phyloP scores from a whole-genome alignment of 2,888 invertebrate species.

The Tethea ocularis region DNA sequence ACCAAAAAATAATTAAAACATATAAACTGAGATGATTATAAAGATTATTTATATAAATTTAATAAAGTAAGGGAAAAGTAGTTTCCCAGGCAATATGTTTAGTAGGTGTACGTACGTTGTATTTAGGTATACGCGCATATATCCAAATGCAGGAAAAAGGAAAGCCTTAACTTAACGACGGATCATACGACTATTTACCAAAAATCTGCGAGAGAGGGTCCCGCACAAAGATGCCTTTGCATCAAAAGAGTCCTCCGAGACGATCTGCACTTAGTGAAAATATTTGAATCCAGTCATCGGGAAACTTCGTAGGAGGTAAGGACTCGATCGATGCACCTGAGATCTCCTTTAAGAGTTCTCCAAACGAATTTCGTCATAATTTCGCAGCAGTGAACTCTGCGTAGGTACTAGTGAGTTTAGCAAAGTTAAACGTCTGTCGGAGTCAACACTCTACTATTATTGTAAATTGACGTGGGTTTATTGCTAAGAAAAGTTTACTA shows the following conservation, averaged over 20 bases:
- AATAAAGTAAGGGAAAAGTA: too few species aligned
- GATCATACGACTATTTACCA: slow-evolving; percentile 45
- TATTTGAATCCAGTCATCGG: slow-evolving; percentile 68
- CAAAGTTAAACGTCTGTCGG: slow-evolving; percentile 51
- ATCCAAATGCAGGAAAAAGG: slow-evolving; percentile 19
- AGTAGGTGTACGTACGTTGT: too few species aligned
- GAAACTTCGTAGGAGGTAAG: slow-evolving; percentile 45
- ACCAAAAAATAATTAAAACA: too few species aligned
- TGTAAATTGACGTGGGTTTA: slow-evolving; percentile 36
- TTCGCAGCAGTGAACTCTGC: slow-evolving; percentile 37
- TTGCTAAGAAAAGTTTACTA: slow-evolving; percentile 30
- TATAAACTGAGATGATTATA: too few species aligned
- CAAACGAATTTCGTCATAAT: slow-evolving; percentile 52
- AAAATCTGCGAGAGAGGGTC: slow-evolving; percentile 48
- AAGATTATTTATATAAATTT: too few species aligned
- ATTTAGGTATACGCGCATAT: slow-evolving; percentile 14
- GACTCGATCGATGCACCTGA: slow-evolving; percentile 57
- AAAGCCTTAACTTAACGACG: slow-evolving; percentile 32
- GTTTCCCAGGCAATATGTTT: too few species aligned
- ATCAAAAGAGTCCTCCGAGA: slow-evolving; percentile 55
- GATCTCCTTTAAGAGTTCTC: slow-evolving; percentile 41
- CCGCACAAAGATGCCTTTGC: slow-evolving; percentile 47
- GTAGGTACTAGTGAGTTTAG: slow-evolving; percentile 34
- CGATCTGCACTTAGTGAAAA: slow-evolving; percentile 65
- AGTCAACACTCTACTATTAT: slow-evolving; percentile 45